A percentile compares a stretch with the other conserved stretches of the same genome.
Conservation (phyloP, 2,113 vertebrate genomes). For the Python bivittatus region DNA sequence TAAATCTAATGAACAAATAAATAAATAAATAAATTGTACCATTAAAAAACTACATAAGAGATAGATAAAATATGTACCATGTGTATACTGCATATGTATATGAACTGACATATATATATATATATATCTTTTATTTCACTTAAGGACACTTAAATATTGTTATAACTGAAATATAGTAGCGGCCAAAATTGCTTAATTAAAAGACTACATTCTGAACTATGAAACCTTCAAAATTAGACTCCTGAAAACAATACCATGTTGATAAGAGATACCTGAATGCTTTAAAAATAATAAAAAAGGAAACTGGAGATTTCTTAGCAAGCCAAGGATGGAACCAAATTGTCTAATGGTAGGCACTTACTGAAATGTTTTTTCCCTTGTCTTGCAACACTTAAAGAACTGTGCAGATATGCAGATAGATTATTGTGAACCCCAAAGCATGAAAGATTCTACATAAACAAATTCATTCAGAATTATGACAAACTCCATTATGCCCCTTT, state of each 20-base stretch:
- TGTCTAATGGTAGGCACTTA: not conserved
- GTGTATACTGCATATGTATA: too few species aligned
- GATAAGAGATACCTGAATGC: not conserved
- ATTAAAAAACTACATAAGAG: not conserved
- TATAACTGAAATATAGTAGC: not conserved
- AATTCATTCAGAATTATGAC: conserved; percentile 4
- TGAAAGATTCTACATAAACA: conserved; percentile 4
- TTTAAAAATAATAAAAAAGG: not conserved
- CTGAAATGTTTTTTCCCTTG: too few species aligned
- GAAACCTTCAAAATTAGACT: not conserved
- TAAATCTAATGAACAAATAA: not conserved
- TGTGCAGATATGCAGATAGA: not conserved
- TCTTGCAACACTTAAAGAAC: not conserved
- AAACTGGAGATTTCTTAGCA: not conserved
- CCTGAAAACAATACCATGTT: not conserved
- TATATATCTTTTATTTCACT: not conserved
- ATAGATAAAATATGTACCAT: not conserved
- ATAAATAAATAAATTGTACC: not conserved
- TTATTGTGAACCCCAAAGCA: not conserved
- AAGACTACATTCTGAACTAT: not conserved
- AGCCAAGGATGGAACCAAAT: not conserved
- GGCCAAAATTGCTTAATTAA: not conserved
- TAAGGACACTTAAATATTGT: not conserved
- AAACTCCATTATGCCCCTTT: not conserved
- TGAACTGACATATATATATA: not conserved